Evolutionary conservation across 2,113 vertebrate species (phyloP).

Genomic region (Macquaria ambigua): DNA sequence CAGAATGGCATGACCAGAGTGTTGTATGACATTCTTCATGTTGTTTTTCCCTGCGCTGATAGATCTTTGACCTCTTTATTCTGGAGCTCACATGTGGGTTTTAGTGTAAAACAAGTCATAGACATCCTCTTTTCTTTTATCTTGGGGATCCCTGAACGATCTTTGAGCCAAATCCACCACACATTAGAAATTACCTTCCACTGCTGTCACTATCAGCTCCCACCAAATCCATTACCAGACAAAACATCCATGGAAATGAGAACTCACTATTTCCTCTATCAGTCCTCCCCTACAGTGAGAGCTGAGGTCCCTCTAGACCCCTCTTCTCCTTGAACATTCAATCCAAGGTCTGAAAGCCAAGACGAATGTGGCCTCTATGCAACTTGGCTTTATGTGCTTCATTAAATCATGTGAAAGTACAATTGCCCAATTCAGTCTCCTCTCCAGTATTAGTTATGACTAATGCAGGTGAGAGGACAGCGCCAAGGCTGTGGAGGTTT

Average conservation of each 20-base stretch:
- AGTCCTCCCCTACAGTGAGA: conserved; percentile 35
- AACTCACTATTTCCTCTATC: conserved; percentile 31
- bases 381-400: conserved; percentile 28
- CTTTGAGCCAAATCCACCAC: conserved; percentile 4
- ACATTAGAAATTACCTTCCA: conserved; percentile 54
- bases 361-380: conserved; percentile 31
- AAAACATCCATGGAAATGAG: conserved; percentile 61
- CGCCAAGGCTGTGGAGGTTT: conserved; percentile 12
- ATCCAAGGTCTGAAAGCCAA: conserved; percentile 61
- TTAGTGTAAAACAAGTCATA: conserved; percentile 26
- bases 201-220: conserved; percentile 37
- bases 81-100: background rate
- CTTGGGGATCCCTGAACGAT: conserved; percentile 15
- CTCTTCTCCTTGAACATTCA: conserved; percentile 54
- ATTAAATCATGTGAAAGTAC: conserved; percentile 43
- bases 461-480: conserved; percentile 29
- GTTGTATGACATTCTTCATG: conserved; percentile 43
- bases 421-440: conserved; percentile 27
- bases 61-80: conserved; percentile 42
- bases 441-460: conserved; percentile 10
- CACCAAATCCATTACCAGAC: conserved; percentile 60
- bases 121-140: background rate
- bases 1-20: conserved; percentile 30
- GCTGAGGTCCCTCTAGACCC: conserved; percentile 35
- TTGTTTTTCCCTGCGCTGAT: conserved; percentile 28